phyloP scores from a whole-genome alignment of 2,113 vertebrate species.

The Montifringilla adamsi region DNA sequence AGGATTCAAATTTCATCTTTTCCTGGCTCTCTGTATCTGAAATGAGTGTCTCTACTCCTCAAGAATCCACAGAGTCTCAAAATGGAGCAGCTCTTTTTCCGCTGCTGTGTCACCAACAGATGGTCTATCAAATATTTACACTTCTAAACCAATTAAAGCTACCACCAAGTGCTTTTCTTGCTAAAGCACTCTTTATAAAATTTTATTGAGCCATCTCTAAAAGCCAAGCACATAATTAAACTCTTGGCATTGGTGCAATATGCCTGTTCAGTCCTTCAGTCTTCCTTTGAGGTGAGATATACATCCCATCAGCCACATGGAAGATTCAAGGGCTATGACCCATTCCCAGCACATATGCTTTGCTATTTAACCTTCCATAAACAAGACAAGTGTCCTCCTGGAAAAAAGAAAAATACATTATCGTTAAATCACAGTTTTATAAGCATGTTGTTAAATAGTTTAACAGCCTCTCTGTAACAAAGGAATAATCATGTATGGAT shows the following conservation, averaged over 20 bases:
- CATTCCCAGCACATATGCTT: neutral
- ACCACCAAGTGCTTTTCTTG: neutral
- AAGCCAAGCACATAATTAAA: neutral
- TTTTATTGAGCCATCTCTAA: neutral
- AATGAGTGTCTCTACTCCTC: neutral
- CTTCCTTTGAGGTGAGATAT: neutral
- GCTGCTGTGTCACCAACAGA: neutral
- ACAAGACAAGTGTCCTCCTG: neutral
- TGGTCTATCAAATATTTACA: constrained; percentile 11
- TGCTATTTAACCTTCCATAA: neutral
- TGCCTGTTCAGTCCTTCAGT: neutral
- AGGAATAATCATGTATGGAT: neutral
- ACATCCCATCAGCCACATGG: neutral
- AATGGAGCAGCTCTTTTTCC: neutral
- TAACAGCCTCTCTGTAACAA: constrained; percentile 2
- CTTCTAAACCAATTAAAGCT: neutral
- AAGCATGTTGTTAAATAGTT: constrained; percentile 26
- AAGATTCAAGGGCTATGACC: neutral
- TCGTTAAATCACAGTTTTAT: constrained; percentile 31
- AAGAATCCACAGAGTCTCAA: neutral
- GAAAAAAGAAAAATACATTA: neutral
- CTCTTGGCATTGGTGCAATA: neutral
- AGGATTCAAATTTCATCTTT: neutral
- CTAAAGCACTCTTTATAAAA: neutral
- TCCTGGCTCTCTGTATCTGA: neutral